A percentile compares a stretch with the other conserved stretches of the same genome.
phyloP scores from a whole-genome alignment of 2,797 vertebrate species.

The Denticeps clupeoides region DNA sequence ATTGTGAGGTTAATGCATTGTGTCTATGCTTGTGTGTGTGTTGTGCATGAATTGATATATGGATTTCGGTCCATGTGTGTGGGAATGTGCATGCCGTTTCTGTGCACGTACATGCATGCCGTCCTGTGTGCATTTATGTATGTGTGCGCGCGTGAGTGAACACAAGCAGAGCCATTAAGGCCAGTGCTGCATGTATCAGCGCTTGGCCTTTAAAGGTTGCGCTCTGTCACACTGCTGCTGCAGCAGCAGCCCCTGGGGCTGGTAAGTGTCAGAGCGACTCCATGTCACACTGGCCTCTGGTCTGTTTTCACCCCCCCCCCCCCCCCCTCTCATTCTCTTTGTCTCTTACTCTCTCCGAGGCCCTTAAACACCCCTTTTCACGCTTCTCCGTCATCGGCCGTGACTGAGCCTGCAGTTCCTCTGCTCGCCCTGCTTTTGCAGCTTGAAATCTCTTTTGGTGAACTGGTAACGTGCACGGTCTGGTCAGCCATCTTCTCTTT shows the following conservation, averaged over 20 bases:
- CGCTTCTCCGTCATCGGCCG: no score
- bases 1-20: no score
- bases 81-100: conserved; percentile 23
- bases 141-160: conserved; percentile 17
- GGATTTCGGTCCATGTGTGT: conserved; percentile 1
- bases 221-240: conserved; percentile 65
- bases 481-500: no score
- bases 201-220: conserved; percentile 71
- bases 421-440: no score
- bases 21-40: not conserved
- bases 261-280: conserved; percentile 54
- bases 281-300: conserved; percentile 56
- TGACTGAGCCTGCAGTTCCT: no score
- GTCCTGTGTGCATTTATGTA: conserved; percentile 1
- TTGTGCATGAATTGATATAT: not conserved
- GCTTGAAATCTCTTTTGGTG: no score
- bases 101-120: conserved; percentile 22
- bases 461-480: no score
- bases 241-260: conserved; percentile 52
- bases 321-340: conserved; percentile 4
- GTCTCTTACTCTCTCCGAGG: not conserved
- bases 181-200: conserved; percentile 44
- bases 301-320: conserved; percentile 35
- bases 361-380: conserved; percentile 19
- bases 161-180: conserved; percentile 29